Base-by-base conservation (phyloP, 2,113 vertebrate genomes). In the Brachirus orientalis region DNA sequence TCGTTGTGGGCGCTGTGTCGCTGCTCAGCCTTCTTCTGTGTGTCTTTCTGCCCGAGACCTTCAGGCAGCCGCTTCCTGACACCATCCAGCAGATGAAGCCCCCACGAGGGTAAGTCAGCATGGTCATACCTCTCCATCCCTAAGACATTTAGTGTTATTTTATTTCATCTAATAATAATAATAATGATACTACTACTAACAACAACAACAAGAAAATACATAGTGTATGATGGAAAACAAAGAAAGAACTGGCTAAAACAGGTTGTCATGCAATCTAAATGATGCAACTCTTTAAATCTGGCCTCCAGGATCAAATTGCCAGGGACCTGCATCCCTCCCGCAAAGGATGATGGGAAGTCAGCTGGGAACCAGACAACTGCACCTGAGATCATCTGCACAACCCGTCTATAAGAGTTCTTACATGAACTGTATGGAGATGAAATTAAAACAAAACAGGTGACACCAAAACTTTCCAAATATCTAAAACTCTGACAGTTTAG, bases 31-130 rank as follows among this genome's bases (percentile, higher is more conserved):
- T 78, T 37, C 0, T 76, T 17, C 20, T 87, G 51, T 74, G 62
- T 36, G 0, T 75, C 43, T 70, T 84, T 19, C 69, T 87, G 63
- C 87, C 81, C 0, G 87, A 89, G 65, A 84, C 85, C 9, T 83
- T 89, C 77, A 63, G 18, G 17, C 59, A 67, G 53, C 69, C 65
- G 0, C 64, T 89, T 41, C 74, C 81, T 0, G 85, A 89, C 53
- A 74, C 80, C 5, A 82, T 87, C 16, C 41, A 84, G 46, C 76
- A 89, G 79, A 65, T 89, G 45, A 37, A 61, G 0, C 1, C 0
- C 12, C 16, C 4, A 19, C 61, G 43, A 17, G 8, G 57, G 84
- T 85, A 45, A 80, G 80, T 63, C 28, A 63, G 43, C 47, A 36
- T n/a, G 17, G 2, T 41, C 14, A 38, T 7, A 14, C 22, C n/a